phyloP scores from a whole-genome alignment of 2,797 vertebrate genomes.

The Pipistrellus pipistrellus region DNA sequence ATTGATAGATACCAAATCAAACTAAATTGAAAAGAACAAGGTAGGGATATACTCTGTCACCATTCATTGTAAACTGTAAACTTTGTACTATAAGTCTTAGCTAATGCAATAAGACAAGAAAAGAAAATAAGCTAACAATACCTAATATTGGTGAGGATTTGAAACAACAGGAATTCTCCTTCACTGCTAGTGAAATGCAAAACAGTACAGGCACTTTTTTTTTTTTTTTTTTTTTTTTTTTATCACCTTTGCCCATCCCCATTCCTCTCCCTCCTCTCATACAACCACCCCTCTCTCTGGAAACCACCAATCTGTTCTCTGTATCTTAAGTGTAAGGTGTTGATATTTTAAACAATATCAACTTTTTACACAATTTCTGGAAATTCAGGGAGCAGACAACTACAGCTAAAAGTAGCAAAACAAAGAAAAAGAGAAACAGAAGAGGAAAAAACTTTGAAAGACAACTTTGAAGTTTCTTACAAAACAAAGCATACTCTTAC shows the following conservation, averaged over 20 bases:
- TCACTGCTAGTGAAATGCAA: neutral
- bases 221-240: neutral
- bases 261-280: too few relatives aligned
- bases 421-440: conserved; percentile 25
- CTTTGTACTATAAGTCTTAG: neutral
- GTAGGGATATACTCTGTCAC: neutral
- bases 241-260: neutral
- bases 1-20: neutral
- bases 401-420: conserved; percentile 48
- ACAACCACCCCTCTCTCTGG: neutral
- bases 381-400: conserved; percentile 57
- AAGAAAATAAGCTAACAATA: neutral
- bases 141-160: neutral
- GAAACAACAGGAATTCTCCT: neutral
- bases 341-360: conserved; percentile 38
- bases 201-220: neutral
- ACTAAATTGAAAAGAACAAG: neutral
- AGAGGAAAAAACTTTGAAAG: neutral
- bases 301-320: neutral
- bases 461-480: neutral
- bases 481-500: neutral
- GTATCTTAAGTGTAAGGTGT: neutral
- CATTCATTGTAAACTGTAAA: neutral
- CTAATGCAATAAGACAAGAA: neutral
- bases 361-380: conserved; percentile 57